A percentile compares a stretch with the other conserved stretches of the same genome.
Conservation (phyloP, 23 tunicate species). For the Trididemnum clinides region DNA sequence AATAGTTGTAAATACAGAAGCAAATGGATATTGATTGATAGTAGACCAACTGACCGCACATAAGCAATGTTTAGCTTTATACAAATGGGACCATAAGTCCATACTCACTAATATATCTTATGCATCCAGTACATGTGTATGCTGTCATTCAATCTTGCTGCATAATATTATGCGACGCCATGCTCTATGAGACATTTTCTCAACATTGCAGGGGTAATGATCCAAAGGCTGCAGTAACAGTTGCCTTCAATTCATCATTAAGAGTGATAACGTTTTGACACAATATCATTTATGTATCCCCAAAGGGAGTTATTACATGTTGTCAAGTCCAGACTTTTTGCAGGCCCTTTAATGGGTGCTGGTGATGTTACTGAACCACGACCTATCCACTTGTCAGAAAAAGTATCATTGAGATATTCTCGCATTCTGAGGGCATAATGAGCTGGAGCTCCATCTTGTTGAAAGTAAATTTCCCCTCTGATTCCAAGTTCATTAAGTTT, state of each 20-base stretch:
- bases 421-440: neutral
- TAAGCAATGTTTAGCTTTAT: too few relatives aligned
- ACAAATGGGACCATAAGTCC: neutral
- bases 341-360: conserved; percentile 6
- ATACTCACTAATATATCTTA: neutral
- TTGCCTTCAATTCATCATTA: conserved; percentile 18
- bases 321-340: conserved; percentile 15
- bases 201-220: neutral
- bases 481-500: conserved; percentile 14
- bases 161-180: conserved; percentile 12
- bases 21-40: too few relatives aligned
- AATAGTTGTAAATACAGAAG: neutral
- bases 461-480: conserved; percentile 5
- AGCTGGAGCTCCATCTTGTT: conserved; percentile 29
- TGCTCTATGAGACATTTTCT: conserved; percentile 14
- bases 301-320: conserved; percentile 8
- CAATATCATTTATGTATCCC: conserved; percentile 17
- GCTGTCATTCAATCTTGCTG: neutral
- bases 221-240: conserved; percentile 9
- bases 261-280: conserved; percentile 10
- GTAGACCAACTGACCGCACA: too few relatives aligned
- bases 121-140: neutral
- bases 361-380: conserved; percentile 2
- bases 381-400: conserved; percentile 31
- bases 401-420: conserved; percentile 5